phyloP scores from a whole-genome alignment of 2,888 invertebrate species.

The Drosophila eohydei region DNA sequence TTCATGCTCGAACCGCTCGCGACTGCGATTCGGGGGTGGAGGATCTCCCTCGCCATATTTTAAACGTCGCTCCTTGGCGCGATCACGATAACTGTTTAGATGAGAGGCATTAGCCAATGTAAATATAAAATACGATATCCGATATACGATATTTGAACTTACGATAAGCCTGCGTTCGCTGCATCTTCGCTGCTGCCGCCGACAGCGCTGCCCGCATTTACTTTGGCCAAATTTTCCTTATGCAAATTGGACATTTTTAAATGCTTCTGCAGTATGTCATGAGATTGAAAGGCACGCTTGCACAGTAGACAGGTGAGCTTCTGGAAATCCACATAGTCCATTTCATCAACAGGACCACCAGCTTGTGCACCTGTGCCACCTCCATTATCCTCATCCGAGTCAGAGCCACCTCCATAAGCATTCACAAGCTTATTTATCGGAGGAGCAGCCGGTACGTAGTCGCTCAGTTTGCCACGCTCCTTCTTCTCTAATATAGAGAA shows the following conservation, averaged over 20 bases:
- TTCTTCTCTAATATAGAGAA: conserved; percentile 95
- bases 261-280: conserved; percentile 95
- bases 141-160: conserved; percentile 17
- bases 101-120: background rate
- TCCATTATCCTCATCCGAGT: conserved; percentile 86
- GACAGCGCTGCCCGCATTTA: conserved; percentile 33
- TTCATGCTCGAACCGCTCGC: conserved; percentile 89
- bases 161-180: conserved; percentile 57
- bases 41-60: conserved; percentile 96
- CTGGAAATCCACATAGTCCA: conserved; percentile 93
- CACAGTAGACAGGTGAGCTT: conserved; percentile 97
- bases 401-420: conserved; percentile 90
- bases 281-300: conserved; percentile 96
- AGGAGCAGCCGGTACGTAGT: conserved; percentile 71
- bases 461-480: conserved; percentile 83
- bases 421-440: conserved; percentile 88
- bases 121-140: background rate
- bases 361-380: conserved; percentile 86
- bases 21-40: conserved; percentile 88
- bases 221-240: conserved; percentile 90
- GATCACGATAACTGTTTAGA: conserved; percentile 91
- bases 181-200: conserved; percentile 28
- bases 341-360: conserved; percentile 86
- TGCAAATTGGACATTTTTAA: conserved; percentile 97
- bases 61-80: conserved; percentile 97